phyloP scores from a whole-genome alignment of 2,797 vertebrate genomes.

The Numenius phaeopus region DNA sequence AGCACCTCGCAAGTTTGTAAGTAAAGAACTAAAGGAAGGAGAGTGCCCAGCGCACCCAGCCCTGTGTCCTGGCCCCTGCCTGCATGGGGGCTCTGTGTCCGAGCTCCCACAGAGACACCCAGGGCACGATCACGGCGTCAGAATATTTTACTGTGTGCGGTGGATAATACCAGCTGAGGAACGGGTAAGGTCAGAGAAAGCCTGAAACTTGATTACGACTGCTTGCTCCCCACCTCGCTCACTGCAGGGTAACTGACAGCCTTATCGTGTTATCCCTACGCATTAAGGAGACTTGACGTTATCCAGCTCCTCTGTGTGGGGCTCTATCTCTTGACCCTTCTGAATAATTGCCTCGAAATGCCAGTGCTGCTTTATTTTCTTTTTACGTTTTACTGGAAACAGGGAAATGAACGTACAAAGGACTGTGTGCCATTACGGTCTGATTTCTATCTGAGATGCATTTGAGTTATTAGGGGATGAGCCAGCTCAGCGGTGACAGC shows the following conservation, averaged over 20 bases:
- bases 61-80: not conserved
- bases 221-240: not conserved
- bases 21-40: not conserved
- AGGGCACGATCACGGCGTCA: not conserved
- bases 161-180: not conserved
- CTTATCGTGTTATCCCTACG: not conserved
- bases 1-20: not conserved
- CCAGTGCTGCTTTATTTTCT: not conserved
- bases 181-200: not conserved
- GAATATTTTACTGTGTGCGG: not conserved
- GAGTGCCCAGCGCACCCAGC: not conserved
- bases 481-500: not conserved
- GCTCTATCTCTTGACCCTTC: constrained; percentile 31
- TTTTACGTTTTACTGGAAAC: constrained; percentile 34
- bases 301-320: constrained; percentile 43
- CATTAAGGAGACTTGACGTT: not conserved
- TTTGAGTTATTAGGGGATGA: not conserved
- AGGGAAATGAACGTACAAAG: not conserved
- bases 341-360: constrained; percentile 61
- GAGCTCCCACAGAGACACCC: not conserved
- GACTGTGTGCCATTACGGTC: not conserved
- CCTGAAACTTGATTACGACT: not conserved
- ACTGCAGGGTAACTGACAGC: not conserved
- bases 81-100: rapidly evolving
- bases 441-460: not conserved